These are phyloP conservation scores for Acleris cristana DNA, from an alignment of 2,888 invertebrate genomes.

Conservation along the genomic window DNA sequence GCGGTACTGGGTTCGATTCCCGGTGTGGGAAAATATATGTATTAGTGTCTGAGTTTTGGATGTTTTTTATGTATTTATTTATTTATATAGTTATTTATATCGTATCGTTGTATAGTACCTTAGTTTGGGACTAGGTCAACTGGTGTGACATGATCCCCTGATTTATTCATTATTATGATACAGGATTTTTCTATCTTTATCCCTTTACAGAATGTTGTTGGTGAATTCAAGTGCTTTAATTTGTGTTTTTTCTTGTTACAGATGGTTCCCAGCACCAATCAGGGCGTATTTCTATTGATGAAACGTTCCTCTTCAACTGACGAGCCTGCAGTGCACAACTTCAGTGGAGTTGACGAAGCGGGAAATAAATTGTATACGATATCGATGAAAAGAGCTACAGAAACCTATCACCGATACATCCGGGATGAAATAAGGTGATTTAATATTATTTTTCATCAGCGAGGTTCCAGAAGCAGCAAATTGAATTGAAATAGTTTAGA, in stretches of 20 bases:
- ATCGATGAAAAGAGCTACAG: neutral
- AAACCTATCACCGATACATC: neutral
- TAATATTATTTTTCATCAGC: neutral
- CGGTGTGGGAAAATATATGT: too few relatives aligned
- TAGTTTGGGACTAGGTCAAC: neutral
- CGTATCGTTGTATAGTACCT: too few relatives aligned
- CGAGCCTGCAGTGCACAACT: neutral
- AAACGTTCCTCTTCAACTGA: neutral
- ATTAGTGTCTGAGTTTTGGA: too few relatives aligned
- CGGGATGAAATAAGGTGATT: constrained; percentile 10
- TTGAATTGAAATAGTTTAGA: constrained; percentile 12
- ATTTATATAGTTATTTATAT: too few relatives aligned
- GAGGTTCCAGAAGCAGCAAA: neutral
- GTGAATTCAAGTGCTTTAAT: neutral
- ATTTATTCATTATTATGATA: neutral
- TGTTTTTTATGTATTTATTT: too few relatives aligned
- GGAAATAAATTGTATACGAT: neutral
- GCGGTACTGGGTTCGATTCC: too few relatives aligned
- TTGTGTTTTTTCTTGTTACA: constrained; percentile 17
- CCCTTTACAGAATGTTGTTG: too few relatives aligned
- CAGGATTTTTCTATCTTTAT: too few relatives aligned
- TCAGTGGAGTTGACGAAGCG: neutral
- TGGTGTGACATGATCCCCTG: neutral
- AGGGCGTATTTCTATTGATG: too few relatives aligned
- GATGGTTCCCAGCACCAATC: neutral